Evolutionary conservation across 1,140 invertebrate species (phyloP).

Genomic region (Sinonovacula constricta): DNA sequence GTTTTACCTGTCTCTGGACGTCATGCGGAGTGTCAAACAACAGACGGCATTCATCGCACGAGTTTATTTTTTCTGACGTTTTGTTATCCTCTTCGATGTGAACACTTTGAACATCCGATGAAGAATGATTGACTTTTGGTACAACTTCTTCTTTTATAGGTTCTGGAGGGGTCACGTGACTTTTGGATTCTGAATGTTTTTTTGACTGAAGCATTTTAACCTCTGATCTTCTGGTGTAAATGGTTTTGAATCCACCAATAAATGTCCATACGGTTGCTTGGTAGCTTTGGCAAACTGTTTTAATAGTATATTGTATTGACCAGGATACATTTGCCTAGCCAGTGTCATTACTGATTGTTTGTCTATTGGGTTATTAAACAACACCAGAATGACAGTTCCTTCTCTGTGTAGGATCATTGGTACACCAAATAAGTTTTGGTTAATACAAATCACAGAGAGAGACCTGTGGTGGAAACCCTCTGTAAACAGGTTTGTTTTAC

Average conservation of each 20-base stretch:
- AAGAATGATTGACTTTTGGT: neutral
- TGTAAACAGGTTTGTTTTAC: constrained; percentile 15
- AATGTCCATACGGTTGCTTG: constrained; percentile 1
- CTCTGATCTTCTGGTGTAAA: neutral
- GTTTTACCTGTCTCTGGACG: too few species aligned
- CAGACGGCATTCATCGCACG: too few species aligned
- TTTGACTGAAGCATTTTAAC: neutral
- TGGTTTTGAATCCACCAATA: constrained; percentile 8
- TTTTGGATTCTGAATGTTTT: neutral
- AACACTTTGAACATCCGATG: neutral
- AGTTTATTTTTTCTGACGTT: neutral
- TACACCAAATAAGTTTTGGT: constrained; percentile 31
- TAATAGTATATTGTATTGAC: neutral
- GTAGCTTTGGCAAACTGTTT: constrained; percentile 8
- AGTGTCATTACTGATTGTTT: constrained; percentile 6
- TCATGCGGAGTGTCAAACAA: too few species aligned
- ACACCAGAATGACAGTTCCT: constrained; percentile 31
- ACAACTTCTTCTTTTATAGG: neutral
- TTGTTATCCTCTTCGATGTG: neutral
- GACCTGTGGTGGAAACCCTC: constrained; percentile 23
- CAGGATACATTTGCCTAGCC: constrained; percentile 31
- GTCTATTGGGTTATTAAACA: constrained; percentile 38
- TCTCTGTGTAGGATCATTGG: constrained; percentile 21
- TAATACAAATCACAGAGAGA: constrained; percentile 22
- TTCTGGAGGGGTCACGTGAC: neutral